phyloP scores from a whole-genome alignment of 30 jellyfish, hydroid and myxozoan species.

The Aurelia aurita complex sp. Pacific region DNA sequence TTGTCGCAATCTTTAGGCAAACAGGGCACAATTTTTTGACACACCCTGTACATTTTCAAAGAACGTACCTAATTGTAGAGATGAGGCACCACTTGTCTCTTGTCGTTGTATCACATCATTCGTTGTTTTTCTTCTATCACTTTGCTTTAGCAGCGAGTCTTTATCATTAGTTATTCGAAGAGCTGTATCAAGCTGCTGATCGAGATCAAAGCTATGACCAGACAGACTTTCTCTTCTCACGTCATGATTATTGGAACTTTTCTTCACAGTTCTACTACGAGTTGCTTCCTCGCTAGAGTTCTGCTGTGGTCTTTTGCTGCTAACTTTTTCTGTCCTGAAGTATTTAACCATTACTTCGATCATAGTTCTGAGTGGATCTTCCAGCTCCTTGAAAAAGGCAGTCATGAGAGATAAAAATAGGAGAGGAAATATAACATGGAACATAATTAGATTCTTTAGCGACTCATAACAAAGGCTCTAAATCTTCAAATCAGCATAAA shows the following conservation, averaged over 20 bases:
- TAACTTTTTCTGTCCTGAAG: slow-evolving; percentile 16
- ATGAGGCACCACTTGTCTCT: no score
- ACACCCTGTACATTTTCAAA: no score
- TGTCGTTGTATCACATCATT: no score
- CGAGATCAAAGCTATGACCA: neutral
- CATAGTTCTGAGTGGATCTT: slow-evolving; percentile 51
- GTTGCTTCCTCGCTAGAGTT: neutral
- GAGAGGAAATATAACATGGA: neutral
- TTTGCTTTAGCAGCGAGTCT: neutral
- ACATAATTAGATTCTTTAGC: no score
- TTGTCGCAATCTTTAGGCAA: no score
- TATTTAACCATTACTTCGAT: slow-evolving; percentile 52
- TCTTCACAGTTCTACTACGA: neutral
- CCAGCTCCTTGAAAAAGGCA: slow-evolving; percentile 18
- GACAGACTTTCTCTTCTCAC: neutral
- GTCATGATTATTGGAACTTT: neutral
- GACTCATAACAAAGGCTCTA: no score
- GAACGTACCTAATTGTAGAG: no score
- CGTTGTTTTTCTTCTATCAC: neutral
- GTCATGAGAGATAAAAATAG: neutral
- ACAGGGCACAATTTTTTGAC: no score
- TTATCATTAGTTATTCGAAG: slow-evolving; percentile 6
- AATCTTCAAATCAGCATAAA: no score
- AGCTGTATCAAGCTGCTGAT: slow-evolving; percentile 7
- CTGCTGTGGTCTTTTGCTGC: slow-evolving; percentile 1